Evolutionary conservation across 1,140 invertebrate species (phyloP), one percentile per base, ranked within the genome.

Genomic region (Saccostrea echinata): DNA sequence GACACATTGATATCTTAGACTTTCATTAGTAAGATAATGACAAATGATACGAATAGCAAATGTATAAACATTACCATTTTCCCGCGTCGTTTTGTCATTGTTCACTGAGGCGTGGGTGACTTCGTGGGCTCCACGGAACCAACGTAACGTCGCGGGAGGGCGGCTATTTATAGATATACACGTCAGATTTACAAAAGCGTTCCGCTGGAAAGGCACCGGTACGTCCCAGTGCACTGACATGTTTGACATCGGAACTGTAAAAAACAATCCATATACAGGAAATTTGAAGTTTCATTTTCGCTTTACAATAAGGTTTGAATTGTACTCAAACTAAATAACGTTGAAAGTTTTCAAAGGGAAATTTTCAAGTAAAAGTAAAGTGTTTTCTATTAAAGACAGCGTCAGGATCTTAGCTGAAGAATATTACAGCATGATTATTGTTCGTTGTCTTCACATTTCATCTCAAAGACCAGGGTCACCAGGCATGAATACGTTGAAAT

Each of bases 161-260:
- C 81, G 81, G 81, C 81, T 83, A 83, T 83, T 83, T 83, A 83
- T 83, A 53, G 81, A 83, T 18, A 52, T 24, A 53, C 81, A 83
- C 6, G 81, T 83, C 81, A 83, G 11, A 51, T 83, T 83, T 11
- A 83, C 81, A 9, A 27, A 53, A 12, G 35, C 24, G 24, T 53
- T 27, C 33, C n/a, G 43, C 8, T 83, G 21, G 52, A 51, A 83
- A n/a, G 81, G 81, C 9, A n/a, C 16, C 0, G 81, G 81, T 12
- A 83, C 35, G n/a, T 53, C 35, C 81, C 81, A 83, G 13, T 3
- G 24, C 35, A 83, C 27, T 6, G 81, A 30, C 81, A 83, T 83
- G 52, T 83, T 83, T 18, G 35, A 30, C 81, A 83, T 83, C 4
- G 30, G 35, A 53, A 83, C 81, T 83, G 81, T 16, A 83, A 83